Percentiles rank a stretch among this genome's conserved stretches.
Conservation (phyloP, 2,113 vertebrate species). For the Chloropsis cyanopogon region DNA sequence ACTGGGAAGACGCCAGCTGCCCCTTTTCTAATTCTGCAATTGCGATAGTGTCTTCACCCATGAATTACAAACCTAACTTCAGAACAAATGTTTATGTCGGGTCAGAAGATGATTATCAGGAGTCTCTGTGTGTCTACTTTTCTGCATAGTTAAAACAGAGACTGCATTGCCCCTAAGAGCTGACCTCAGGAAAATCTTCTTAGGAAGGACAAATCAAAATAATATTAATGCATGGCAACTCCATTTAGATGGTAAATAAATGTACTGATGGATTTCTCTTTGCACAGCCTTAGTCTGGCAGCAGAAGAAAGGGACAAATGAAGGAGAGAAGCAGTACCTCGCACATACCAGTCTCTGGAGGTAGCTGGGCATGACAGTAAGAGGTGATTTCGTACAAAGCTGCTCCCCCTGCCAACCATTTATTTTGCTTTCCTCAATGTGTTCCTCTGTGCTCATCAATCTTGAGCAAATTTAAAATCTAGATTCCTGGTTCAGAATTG, state of each 20-base stretch:
- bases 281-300: background rate
- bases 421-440: background rate
- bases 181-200: background rate
- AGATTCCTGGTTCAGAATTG: background rate
- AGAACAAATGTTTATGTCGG: background rate
- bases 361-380: background rate
- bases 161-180: background rate
- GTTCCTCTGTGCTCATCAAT: background rate
- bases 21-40: background rate
- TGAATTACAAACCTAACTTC: background rate
- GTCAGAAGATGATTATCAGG: background rate
- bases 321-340: background rate
- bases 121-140: background rate
- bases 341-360: background rate
- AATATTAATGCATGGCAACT: background rate
- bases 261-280: background rate
- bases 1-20: background rate
- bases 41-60: background rate
- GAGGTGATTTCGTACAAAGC: background rate
- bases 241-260: background rate
- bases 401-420: background rate
- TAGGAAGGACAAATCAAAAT: background rate
- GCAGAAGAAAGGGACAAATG: background rate
- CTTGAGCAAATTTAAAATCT: background rate
- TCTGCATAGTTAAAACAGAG: background rate